Conservation (phyloP, 2,797 vertebrate species). For the Falco concolor region DNA sequence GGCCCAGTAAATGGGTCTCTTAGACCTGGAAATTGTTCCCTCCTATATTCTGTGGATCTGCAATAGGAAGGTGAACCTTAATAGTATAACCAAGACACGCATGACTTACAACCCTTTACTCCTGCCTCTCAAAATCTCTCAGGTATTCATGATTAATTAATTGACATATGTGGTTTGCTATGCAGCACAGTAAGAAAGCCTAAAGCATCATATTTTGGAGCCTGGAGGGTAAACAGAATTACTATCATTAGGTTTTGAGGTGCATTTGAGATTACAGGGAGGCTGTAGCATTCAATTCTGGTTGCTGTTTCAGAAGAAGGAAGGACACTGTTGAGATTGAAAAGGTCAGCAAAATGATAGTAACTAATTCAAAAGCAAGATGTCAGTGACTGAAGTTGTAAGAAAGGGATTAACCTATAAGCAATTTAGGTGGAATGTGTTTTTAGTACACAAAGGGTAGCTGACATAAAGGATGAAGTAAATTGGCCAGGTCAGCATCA, state of each 20-base stretch:
- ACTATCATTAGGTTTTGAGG: neutral
- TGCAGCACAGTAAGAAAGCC: neutral
- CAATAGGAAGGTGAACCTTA: neutral
- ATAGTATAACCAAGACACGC: neutral
- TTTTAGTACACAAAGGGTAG: slow-evolving; percentile 37
- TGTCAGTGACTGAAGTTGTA: slow-evolving; percentile 64
- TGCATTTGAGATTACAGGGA: slow-evolving; percentile 13
- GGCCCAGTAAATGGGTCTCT: neutral
- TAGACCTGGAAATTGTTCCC: neutral
- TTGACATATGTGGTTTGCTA: neutral
- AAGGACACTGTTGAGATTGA: slow-evolving; percentile 69
- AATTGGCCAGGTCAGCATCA: slow-evolving; percentile 64
- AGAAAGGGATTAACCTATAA: slow-evolving; percentile 66
- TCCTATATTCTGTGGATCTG: neutral
- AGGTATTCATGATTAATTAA: slow-evolving; percentile 10
- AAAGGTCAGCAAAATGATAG: slow-evolving; percentile 75
- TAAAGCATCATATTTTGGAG: neutral
- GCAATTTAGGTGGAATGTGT: slow-evolving; percentile 61
- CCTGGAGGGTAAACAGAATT: neutral
- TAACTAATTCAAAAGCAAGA: slow-evolving; percentile 72
- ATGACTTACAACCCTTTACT: neutral
- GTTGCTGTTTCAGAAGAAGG: slow-evolving; percentile 33
- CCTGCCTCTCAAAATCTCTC: neutral
- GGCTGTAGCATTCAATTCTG: slow-evolving; percentile 17
- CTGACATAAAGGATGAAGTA: slow-evolving; percentile 52